phyloP scores from a whole-genome alignment of 2,888 invertebrate genomes.

The Cordylochernes scorpioides region DNA sequence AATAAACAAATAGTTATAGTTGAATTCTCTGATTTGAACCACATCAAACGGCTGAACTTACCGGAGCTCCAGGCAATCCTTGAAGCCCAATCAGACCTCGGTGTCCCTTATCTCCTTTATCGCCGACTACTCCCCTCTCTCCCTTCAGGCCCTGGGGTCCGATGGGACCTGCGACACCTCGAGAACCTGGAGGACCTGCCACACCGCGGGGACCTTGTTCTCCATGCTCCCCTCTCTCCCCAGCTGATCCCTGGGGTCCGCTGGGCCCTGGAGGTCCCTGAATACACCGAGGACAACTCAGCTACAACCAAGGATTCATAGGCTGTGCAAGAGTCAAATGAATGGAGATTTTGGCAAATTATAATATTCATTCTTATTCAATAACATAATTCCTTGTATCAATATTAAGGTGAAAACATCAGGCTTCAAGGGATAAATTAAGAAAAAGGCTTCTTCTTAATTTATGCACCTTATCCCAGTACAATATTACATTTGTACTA shows the following conservation, averaged over 20 bases:
- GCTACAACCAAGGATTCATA: too few relatives aligned
- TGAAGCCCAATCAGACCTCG: conserved; percentile 54
- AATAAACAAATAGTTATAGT: not conserved
- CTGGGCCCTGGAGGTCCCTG: conserved; percentile 14
- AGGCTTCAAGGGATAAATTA: too few relatives aligned
- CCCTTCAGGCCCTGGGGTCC: conserved; percentile 49
- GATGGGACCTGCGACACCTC: conserved; percentile 45
- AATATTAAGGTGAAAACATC: too few relatives aligned
- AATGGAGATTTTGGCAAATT: too few relatives aligned
- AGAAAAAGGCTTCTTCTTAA: too few relatives aligned
- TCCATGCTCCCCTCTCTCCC: conserved; percentile 16
- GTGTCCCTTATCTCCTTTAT: conserved; percentile 50
- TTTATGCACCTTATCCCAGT: too few relatives aligned
- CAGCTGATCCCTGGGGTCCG: conserved; percentile 15
- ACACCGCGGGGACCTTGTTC: conserved; percentile 18
- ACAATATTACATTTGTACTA: too few relatives aligned
- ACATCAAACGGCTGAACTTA: conserved; percentile 15
- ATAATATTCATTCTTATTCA: too few relatives aligned
- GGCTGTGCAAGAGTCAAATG: too few relatives aligned
- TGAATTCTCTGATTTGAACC: too few relatives aligned
- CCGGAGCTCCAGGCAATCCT: conserved; percentile 40
- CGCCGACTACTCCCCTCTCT: conserved; percentile 32
- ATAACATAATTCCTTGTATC: too few relatives aligned
- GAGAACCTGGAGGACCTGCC: conserved; percentile 24
- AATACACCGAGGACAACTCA: too few relatives aligned